Percentiles rank a stretch among this genome's conserved stretches.
These are phyloP conservation scores for Ondatra zibethicus DNA, from an alignment of 2,113 vertebrate genomes.

Conservation along the genomic window DNA sequence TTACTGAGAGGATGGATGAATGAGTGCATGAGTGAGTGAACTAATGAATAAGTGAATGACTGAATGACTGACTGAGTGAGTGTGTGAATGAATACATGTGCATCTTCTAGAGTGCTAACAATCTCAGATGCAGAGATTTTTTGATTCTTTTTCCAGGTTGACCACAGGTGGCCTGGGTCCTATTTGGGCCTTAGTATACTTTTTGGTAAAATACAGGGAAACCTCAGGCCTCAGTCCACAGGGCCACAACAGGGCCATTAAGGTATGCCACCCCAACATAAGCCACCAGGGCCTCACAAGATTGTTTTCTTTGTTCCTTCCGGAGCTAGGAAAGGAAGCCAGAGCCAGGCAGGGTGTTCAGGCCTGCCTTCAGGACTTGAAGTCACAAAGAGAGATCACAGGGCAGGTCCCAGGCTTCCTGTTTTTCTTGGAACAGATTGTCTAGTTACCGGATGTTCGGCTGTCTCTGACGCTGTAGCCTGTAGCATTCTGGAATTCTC, in stretches of 20 bases:
- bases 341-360: not conserved
- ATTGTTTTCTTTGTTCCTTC: not conserved
- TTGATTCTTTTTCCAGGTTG: not conserved
- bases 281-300: not conserved
- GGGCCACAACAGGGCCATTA: fast-evolving
- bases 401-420: constrained; percentile 70
- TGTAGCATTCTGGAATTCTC: not conserved
- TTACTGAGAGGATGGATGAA: not conserved
- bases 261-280: not conserved
- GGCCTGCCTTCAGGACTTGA: constrained; percentile 13
- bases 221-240: not conserved
- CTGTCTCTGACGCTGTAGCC: not conserved
- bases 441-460: fast-evolving
- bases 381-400: constrained; percentile 50
- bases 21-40: not conserved
- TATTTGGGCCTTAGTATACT: not conserved
- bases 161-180: not conserved
- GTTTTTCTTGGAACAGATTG: constrained; percentile 68
- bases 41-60: too few species aligned
- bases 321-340: constrained; percentile 8
- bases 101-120: not conserved
- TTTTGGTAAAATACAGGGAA: not conserved
- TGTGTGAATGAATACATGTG: not conserved
- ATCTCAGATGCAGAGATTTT: not conserved
- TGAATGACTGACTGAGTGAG: not conserved